Conservation (phyloP, 2,113 vertebrate genomes). For the Dasyprocta punctata region DNA sequence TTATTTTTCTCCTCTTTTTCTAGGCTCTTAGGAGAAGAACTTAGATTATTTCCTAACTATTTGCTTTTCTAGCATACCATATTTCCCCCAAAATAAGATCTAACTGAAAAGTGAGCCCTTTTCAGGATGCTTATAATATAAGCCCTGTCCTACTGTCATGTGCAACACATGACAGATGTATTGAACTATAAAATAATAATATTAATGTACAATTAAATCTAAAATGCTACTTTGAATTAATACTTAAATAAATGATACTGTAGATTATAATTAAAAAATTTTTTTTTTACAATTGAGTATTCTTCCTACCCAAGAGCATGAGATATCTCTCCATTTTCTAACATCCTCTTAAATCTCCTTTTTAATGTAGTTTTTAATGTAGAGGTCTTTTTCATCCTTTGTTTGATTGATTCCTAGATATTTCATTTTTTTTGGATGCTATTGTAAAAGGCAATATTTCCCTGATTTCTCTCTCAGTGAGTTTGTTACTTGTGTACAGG, state of each 20-base stretch:
- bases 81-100: neutral
- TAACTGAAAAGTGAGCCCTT: neutral
- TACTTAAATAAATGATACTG: neutral
- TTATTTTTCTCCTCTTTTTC: neutral
- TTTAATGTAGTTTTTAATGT: too few species aligned
- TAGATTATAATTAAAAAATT: neutral
- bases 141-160: neutral
- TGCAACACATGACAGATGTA: neutral
- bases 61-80: neutral
- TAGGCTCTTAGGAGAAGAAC: too few species aligned
- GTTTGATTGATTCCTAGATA: too few species aligned
- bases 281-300: neutral
- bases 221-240: neutral
- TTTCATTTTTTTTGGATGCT: too few species aligned
- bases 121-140: neutral
- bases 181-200: neutral
- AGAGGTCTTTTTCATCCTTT: too few species aligned
- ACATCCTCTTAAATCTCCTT: too few species aligned
- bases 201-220: neutral
- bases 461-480: too few species aligned
- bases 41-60: neutral
- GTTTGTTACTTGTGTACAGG: too few species aligned
- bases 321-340: too few species aligned
- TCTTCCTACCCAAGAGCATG: too few species aligned
- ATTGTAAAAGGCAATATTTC: too few species aligned